phyloP scores from a whole-genome alignment of 2,797 vertebrate species.

The Hirundo rustica region DNA sequence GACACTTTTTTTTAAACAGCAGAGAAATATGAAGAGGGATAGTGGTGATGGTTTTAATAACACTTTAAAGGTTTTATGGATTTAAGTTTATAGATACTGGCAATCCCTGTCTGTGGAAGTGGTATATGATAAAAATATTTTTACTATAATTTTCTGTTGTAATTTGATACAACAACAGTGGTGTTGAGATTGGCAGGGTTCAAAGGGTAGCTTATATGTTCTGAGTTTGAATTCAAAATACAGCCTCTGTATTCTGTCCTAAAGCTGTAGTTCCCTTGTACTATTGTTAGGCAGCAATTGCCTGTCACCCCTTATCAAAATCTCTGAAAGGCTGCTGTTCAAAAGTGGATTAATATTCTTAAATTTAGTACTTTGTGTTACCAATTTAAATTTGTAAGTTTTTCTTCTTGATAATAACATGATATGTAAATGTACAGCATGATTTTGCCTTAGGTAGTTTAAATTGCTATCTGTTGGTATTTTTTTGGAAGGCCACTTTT shows the following conservation, averaged over 20 bases:
- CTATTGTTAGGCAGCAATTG: conserved; percentile 29
- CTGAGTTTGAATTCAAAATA: conserved; percentile 8
- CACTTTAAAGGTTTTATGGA: background rate
- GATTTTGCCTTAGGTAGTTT: background rate
- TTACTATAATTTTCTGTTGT: background rate
- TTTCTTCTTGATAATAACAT: background rate
- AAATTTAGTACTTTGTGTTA: background rate
- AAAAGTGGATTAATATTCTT: background rate
- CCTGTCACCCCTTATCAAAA: background rate
- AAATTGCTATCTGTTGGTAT: background rate
- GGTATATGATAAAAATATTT: background rate
- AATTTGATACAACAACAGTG: background rate
- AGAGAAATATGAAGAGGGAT: background rate
- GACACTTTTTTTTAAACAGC: background rate
- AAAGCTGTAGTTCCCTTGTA: conserved; percentile 10
- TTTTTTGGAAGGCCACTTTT: background rate
- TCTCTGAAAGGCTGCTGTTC: conserved; percentile 4
- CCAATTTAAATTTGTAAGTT: background rate
- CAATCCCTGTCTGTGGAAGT: background rate
- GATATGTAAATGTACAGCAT: background rate
- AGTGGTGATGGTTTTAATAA: background rate
- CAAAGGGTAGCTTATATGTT: background rate
- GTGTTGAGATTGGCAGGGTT: background rate
- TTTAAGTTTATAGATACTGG: background rate
- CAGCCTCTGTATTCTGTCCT: background rate